Conservation (phyloP, 1,140 invertebrate species). For the Drosophila virilis region DNA sequence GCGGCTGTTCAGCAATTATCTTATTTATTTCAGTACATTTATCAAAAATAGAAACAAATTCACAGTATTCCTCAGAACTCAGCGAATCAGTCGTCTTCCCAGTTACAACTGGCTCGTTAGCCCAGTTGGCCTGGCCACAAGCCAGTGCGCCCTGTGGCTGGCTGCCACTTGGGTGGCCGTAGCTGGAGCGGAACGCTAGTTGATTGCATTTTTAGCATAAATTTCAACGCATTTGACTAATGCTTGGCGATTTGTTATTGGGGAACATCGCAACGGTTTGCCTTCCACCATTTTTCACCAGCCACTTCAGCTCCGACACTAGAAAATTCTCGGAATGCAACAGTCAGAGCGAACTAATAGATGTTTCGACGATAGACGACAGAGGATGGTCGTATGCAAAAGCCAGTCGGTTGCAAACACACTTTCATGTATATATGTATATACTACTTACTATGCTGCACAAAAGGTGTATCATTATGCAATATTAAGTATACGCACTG, state of each 20-base stretch:
- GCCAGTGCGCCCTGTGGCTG: conserved; percentile 12
- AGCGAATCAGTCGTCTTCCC: conserved; percentile 31
- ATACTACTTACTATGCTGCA: neutral
- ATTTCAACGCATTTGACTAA: conserved; percentile 83
- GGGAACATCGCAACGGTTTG: conserved; percentile 32
- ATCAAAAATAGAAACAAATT: conserved; percentile 77
- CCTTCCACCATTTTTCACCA: conserved; percentile 59
- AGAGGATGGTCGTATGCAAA: conserved; percentile 18
- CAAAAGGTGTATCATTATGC: conserved; percentile 13
- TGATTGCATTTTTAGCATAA: conserved; percentile 83
- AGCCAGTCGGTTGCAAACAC: neutral
- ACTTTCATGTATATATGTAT: no score
- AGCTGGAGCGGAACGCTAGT: conserved; percentile 75
- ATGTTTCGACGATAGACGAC: neutral
- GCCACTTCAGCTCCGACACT: conserved; percentile 38
- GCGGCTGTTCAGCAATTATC: conserved; percentile 62
- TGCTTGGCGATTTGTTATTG: conserved; percentile 73
- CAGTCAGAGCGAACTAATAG: conserved; percentile 11
- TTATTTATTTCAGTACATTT: conserved; percentile 76
- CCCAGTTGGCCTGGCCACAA: conserved; percentile 26
- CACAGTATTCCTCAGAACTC: conserved; percentile 51
- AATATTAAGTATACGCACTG: conserved; percentile 71
- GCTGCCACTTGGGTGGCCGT: conserved; percentile 72
- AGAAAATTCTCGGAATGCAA: conserved; percentile 28
- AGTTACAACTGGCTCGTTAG: conserved; percentile 71